Evolutionary conservation across 2,888 invertebrate genomes (phyloP), one percentile per base, ranked within the genome.

Genomic region (Cancer borealis): DNA sequence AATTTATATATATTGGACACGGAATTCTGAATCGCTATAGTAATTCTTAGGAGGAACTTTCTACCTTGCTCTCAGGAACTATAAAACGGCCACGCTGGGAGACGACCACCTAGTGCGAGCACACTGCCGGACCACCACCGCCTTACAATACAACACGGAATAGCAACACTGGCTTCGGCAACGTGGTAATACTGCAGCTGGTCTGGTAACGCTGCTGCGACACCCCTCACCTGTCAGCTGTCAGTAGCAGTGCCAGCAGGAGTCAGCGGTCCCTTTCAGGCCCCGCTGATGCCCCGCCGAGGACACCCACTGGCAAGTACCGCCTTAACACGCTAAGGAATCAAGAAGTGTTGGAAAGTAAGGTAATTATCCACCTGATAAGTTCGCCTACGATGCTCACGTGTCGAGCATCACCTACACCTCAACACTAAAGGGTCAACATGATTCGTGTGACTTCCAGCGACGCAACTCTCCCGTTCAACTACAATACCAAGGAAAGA

Each of bases 11-110:
- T 54, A 92, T 47, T 46, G 91, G 73, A 39, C 91, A 84, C 92
- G 94, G 91, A 94, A 92, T 89, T 94, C 91, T 90, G 84, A 54
- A 84, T 54, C 10, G 39, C 92, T 94, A 92, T 73, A 84, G 54
- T 91, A 88, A 17, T 39, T 92, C 79, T 87, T 92, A 92, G n/a
- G 88, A 94, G 94, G 94, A 94, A 94, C 94, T 94, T 92, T 90
- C 87, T 94, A 94, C 94, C 94, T 94, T 92, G 94, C 94, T 94
- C 94, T 73, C 90, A 94, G 92, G 94, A 94, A 94, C 94, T 94
- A 45, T 73, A 84, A 93, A 92, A 91, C 87, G 92, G 91, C 87
- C 91, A 91, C 45, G 47, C 94, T 94, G 92, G 92, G 94, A 94
- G 94, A 92, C 87, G 92, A 94, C 94, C 94, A 94, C 92, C 92